These are phyloP conservation scores for Microcebus griseorufus DNA, from an alignment of 2,113 vertebrate genomes.

Conservation along the genomic window DNA sequence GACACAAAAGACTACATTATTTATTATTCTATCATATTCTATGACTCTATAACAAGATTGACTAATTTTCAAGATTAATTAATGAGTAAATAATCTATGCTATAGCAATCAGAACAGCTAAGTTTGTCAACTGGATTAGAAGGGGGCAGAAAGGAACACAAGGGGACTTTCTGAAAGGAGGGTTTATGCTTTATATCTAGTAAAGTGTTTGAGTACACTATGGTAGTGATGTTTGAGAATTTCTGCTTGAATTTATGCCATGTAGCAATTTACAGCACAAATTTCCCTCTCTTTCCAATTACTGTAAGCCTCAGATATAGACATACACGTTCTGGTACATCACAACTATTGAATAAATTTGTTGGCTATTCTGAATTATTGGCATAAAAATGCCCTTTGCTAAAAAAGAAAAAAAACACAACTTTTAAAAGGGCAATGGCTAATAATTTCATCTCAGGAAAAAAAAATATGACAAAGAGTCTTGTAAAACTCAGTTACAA, in stretches of 20 bases:
- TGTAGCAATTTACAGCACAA: not conserved
- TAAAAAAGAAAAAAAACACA: not conserved
- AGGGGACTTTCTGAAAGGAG: not conserved
- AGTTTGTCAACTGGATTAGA: not conserved
- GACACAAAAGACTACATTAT: not conserved
- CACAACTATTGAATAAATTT: not conserved
- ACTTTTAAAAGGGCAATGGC: not conserved
- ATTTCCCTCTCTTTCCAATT: not conserved
- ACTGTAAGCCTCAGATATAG: not conserved
- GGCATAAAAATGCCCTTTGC: not conserved
- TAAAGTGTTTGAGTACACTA: not conserved
- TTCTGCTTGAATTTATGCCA: not conserved
- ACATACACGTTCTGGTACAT: not conserved
- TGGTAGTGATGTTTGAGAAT: not conserved
- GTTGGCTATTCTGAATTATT: not conserved
- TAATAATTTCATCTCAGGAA: not conserved
- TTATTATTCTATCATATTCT: not conserved
- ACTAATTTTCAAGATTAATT: not conserved
- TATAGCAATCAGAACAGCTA: not conserved
- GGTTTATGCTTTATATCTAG: not conserved
- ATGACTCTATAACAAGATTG: not conserved
- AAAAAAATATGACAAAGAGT: not conserved
- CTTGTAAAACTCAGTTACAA: not conserved
- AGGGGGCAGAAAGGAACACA: not conserved
- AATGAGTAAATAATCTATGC: not conserved